Evolutionary conservation across 1,140 invertebrate genomes (phyloP), one percentile per base, ranked within the genome.

Genomic region (Acromyrmex echinatior): DNA sequence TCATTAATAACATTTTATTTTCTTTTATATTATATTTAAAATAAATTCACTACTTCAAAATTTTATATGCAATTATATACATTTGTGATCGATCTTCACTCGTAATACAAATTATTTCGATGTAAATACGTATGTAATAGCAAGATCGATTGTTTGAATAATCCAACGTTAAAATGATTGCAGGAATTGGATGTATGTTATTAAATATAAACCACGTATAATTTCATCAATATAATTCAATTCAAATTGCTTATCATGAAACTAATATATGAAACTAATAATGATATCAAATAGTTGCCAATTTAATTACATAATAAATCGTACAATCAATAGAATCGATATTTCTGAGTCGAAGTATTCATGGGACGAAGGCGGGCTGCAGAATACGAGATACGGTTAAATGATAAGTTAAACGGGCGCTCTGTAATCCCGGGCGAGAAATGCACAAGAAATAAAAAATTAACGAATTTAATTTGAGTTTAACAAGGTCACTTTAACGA

Each of bases 401-500:
- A 60, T 18, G 39, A 25, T 25, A 74, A 76, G 74, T 84, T 62
- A 84, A 84, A 84, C 28, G 25, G 12, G 70, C 18, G 53, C 21
- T 21, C 18, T 35, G 49, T 56, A 70, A 28, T 12, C 35, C 14
- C 25, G 25, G 12, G 56, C 7, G 70, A 51, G 51, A 62, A 25
- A 14, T 16, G 25, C 56, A 16, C 39, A 56, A 45, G 35, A 63
- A 84, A 84, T 84, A 35, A 84, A 84, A 84, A 84, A 76, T 84
- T 84, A 76, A 84, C 56, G 70, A 76, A 84, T 84, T 84, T 84
- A 84, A 84, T 84, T 84, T 84, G 80, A 56, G 25, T 84, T 84
- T 84, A 68, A 84, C 58, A 56, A 76, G 80, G 71, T 51, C 80
- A 63, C 35, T 84, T 84, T 63, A 62, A 84, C 68, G 68, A 74